Evolutionary conservation across 2,113 vertebrate species (phyloP), one percentile per base, ranked within the genome.

Genomic region (Nothoprocta pentlandii): DNA sequence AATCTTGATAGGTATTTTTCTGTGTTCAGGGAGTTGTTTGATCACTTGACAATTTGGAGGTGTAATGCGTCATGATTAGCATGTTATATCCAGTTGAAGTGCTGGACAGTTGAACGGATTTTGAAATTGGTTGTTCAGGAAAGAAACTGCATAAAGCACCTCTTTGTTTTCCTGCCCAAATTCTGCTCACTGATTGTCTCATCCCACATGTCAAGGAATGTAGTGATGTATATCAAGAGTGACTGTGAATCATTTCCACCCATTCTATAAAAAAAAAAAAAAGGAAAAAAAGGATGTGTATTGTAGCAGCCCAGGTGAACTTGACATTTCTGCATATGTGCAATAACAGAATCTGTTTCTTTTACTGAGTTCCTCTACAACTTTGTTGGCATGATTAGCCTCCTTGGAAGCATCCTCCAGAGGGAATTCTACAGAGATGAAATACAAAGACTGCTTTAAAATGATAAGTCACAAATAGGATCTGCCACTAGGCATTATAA

Each of bases 391-490:
- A 82, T 95, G 90, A 96, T 97, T 95, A 95, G 80, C 93, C 90
- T 96, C 92, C 90, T 87, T 94, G 94, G 95, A 82, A 95, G 88
- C 92, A 95, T 97, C 90, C 92, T 97, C 95, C 95, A 95, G 80
- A 94, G 96, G 95, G 96, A 96, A 97, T 97, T 96, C 93, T 92
- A 70, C 77, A 92, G 92, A 95, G 94, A 97, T 95, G 94, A 97
- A 97, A 96, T 92, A 92, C 86, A 96, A 96, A 95, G 96, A 95
- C 94, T 96, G 93, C 95, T 97, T 97, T 97, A 97, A 96, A 96
- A 96, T 95, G 92, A 82, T 94, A 96, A 95, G 95, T 97, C 95
- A 95, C 95, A 96, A 97, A 96, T 97, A 95, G 95, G 95, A 97
- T 96, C 95, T 97, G 96, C 95, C 95, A 97, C 85, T 85, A 96